Percentiles rank a stretch among this genome's conserved stretches.
These are phyloP conservation scores for Neoniphon sammara DNA, from an alignment of 2,797 vertebrate species.

Conservation along the genomic window DNA sequence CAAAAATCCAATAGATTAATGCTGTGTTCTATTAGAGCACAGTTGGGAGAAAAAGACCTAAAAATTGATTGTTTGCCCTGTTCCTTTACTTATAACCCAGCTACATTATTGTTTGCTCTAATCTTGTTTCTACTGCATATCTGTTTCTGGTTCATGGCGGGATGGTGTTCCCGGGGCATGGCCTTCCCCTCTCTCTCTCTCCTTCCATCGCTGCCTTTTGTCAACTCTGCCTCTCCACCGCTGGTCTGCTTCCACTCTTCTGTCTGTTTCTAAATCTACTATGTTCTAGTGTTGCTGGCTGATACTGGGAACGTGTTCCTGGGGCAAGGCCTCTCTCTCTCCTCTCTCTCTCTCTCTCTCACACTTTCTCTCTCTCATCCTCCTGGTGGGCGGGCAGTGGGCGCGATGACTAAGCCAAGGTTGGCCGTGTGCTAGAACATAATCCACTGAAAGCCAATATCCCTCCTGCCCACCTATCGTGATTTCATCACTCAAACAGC, in stretches of 20 bases:
- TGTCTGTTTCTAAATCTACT: conserved; percentile 53
- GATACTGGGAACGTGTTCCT: conserved; percentile 58
- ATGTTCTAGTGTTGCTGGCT: conserved; percentile 45
- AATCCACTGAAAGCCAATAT: conserved; percentile 80
- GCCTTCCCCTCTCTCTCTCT: conserved; percentile 9
- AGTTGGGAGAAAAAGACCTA: too few relatives aligned
- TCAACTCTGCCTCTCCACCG: conserved; percentile 12
- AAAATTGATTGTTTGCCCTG: too few relatives aligned
- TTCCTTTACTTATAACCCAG: too few relatives aligned
- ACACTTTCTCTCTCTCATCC: conserved; percentile 66
- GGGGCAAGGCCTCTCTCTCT: conserved; percentile 67
- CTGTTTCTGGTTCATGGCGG: conserved; percentile 17
- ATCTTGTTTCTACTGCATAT: conserved; percentile 3
- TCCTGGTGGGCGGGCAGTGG: conserved; percentile 79
- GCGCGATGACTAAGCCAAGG: conserved; percentile 81
- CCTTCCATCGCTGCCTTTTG: conserved; percentile 13
- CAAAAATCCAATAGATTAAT: too few relatives aligned
- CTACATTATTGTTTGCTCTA: conserved; percentile 27
- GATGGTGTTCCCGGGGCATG: not conserved
- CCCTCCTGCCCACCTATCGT: conserved; percentile 78
- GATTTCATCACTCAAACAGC: conserved; percentile 76
- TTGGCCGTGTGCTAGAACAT: conserved; percentile 79
- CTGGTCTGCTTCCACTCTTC: conserved; percentile 15
- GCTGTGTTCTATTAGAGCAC: too few relatives aligned
- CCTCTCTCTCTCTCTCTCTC: conserved; percentile 9